Evolutionary conservation across 1,140 invertebrate species (phyloP).

Genomic region (Spodoptera litura): DNA sequence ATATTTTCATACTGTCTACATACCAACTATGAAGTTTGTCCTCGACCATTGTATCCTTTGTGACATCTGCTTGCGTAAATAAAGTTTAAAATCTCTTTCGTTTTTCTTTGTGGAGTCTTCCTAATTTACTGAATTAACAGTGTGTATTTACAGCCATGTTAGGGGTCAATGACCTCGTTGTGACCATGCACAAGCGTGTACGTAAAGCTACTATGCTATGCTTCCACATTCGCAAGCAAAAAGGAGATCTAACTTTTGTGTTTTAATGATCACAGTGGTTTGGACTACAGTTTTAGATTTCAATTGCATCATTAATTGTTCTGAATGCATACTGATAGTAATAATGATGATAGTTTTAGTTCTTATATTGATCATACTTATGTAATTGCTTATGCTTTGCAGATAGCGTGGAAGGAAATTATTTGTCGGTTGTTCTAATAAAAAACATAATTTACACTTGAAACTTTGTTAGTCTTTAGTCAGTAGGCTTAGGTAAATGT

Average conservation of each 20-base stretch:
- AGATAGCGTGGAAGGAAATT: not conserved
- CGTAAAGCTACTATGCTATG: constrained; percentile 22
- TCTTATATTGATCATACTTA: constrained; percentile 6
- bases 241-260: not conserved
- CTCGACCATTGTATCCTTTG: not conserved
- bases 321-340: constrained; percentile 12
- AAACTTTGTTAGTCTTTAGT: too few species aligned
- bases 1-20: too few species aligned
- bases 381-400: not conserved
- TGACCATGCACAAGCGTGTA: constrained; percentile 21
- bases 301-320: constrained; percentile 41
- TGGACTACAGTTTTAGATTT: not conserved
- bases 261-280: not conserved
- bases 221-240: constrained; percentile 6
- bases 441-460: too few species aligned
- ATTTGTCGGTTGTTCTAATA: not conserved
- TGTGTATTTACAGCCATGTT: constrained; percentile 33
- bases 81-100: constrained; percentile 6
- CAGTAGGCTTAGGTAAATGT: too few species aligned
- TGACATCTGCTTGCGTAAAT: constrained; percentile 9
- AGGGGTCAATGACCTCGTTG: constrained; percentile 38
- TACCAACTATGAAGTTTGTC: too few species aligned
- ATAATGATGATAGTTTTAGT: constrained; percentile 20
- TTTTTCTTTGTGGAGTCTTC: constrained; percentile 22
- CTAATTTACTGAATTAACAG: constrained; percentile 44